Base-by-base conservation (phyloP, 2,113 vertebrate species). In the Ploceus nigricollis region DNA sequence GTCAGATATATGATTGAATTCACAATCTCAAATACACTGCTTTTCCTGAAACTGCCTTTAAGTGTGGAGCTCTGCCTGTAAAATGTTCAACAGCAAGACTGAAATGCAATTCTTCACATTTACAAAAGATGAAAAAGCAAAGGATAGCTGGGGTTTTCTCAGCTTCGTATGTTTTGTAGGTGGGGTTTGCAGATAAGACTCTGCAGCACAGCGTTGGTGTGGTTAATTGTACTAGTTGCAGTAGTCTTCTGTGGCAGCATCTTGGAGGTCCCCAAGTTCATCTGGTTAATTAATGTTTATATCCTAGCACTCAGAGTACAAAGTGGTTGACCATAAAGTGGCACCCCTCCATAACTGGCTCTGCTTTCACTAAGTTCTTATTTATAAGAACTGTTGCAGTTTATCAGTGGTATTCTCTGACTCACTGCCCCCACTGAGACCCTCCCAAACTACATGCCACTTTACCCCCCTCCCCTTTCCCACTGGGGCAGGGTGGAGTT, bases 391-490 rank as follows among this genome's bases (percentile, higher is more conserved):
- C 8, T 9, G 35, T 17, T 0, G 0, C 1, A 4, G 19, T 45
- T 69, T 53, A 53, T 28, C 23, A 45, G 6, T 47, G 15, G 8
- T 47, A 47, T n/a, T 61, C 47, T 63, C 30, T 24, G 30, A 28
- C 10, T 47, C n/a, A 30, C 16, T 54, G 56, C 13, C 20, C 56
- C 16, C 28, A 54, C 4, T 19, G 28, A 78, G 64, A 69, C 47
- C 6, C 10, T n/a, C 13, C 28, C 39, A 78, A 70, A 78, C 47
- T 12, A 44, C 27, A 45, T 0, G 0, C 15, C 14, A 23, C 15
- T 78, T 60, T 60, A 22, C 53, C 7, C 3, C 5, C 4, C 6
- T 45, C 12, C 4, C 10, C 8, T 39, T 70, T 63, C 10, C 16
- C 9, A 0, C 20, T 63, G n/a, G 16, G 24, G n/a, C 11, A n/a